Evolutionary conservation across 2,113 vertebrate genomes (phyloP), one percentile per base, ranked within the genome.

Genomic region (Bettongia penicillata): DNA sequence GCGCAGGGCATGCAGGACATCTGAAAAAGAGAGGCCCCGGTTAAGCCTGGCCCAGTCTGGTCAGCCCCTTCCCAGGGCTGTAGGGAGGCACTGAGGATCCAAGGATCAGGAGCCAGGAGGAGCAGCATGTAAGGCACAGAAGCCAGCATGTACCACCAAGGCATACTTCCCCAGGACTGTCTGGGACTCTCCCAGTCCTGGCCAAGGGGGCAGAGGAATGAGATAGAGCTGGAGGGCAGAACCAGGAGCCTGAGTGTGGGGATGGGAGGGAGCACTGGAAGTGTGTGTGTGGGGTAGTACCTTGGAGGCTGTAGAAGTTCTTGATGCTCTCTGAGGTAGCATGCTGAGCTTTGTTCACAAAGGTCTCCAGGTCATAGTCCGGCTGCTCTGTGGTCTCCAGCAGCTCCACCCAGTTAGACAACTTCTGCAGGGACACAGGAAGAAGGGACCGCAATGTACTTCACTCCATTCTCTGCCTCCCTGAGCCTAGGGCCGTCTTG

Each of bases 361-460:
- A 99, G 19, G 96, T 98, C 97, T 99, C 98, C 0, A 99, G 96
- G 95, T 99, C 98, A 0, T 98, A 99, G 96, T 98, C 98, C 0
- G 99, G 98, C 94, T 99, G 98, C 93, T 99, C 99, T 0, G 98
- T 95, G 94, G 98, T 98, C 95, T 97, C 97, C 26, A 98, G 95
- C 89, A 99, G 98, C 94, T 97, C 98, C 90, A 98, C 97, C 95
- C 98, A 98, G 93, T 96, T 95, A 92, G 97, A 77, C 90, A 97
- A 95, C 97, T 95, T 98, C 99, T 99, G 94, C 23, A 84, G 90
- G 0, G 53, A 96, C 95, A 97, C 16, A 97, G 22, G 96, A 96
- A 31, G 53, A 61, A 90, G 1, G 61, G 12, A 43, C 6, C 16
- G 23, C 19, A 37, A 43, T 84, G 68, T 19, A 43, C 37, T n/a